These are phyloP conservation scores for Melanotaenia maccullochi DNA, from an alignment of 2,797 vertebrate species.

Conservation along the genomic window DNA sequence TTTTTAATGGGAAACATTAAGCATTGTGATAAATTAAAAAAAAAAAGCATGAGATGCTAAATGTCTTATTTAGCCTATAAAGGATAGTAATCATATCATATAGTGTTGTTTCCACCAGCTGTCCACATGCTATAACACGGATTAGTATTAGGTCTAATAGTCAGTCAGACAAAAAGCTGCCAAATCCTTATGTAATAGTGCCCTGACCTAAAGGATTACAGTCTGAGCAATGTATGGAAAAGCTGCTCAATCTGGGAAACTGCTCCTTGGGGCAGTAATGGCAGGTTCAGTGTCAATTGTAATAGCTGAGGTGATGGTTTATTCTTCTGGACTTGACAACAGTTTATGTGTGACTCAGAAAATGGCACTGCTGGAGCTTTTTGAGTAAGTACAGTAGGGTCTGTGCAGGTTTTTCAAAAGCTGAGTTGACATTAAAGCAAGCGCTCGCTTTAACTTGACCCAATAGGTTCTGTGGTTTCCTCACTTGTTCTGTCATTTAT, in stretches of 20 bases:
- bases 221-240: conserved; percentile 70
- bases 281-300: conserved; percentile 35
- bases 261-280: conserved; percentile 32
- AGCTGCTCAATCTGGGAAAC: conserved; percentile 68
- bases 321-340: conserved; percentile 9
- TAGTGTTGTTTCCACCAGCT: conserved; percentile 58
- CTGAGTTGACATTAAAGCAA: conserved; percentile 14
- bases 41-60: not conserved
- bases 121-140: conserved; percentile 61
- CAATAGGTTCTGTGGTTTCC: conserved; percentile 56
- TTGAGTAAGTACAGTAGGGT: not conserved
- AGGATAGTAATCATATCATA: conserved; percentile 28
- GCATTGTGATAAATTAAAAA: conserved; percentile 1
- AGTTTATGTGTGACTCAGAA: conserved; percentile 4
- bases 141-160: conserved; percentile 76
- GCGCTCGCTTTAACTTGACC: conserved; percentile 26
- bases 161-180: conserved; percentile 75
- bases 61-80: conserved; percentile 1
- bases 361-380: not conserved
- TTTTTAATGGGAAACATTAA: not conserved
- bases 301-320: conserved; percentile 30
- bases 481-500: conserved; percentile 35
- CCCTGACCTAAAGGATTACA: conserved; percentile 72
- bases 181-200: conserved; percentile 77
- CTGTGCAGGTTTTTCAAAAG: conserved; percentile 17